Evolutionary conservation across 1,140 invertebrate genomes (phyloP), one percentile per base, ranked within the genome.

Genomic region (Drosophila bipectinata): DNA sequence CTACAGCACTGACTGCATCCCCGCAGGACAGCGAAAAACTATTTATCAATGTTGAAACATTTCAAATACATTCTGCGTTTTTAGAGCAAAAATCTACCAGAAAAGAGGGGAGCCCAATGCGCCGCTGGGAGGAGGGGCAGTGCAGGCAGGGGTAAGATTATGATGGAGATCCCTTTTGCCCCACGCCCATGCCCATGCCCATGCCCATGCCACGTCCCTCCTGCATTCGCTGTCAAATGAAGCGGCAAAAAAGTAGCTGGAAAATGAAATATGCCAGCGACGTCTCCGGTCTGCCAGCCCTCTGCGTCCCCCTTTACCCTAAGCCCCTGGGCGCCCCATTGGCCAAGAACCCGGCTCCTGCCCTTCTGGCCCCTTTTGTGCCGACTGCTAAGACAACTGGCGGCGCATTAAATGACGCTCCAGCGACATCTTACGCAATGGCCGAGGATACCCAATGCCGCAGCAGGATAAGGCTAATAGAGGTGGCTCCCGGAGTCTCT

Each of bases 1-100:
- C 51, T 48, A 32, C 26, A 45, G 28, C 49, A 49, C 47, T 37
- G 37, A 56, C 39, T 47, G 52, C 53, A 59, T 57, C 69, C 82
- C 73, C 77, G 56, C 45, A 81, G 82, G 82, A 79, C 68, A 77
- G 62, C 76, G 68, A 67, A 79, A 59, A 84, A 90, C 88, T 90
- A 90, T 90, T 90, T 90, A 90, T 90, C 88, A 90, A 90, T 90
- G 88, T 80, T 90, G 79, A 87, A 90, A 76, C 88, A 90, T 90
- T 90, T 87, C 81, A 90, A 78, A 90, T 87, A 84, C 84, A 89
- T 89, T 83, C 79, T 77, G 72, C 78, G 76, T 79, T 83, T 74
- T 72, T 77, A 62, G 66, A 74, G 68, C 82, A 41, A 28, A 28
- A 28, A 28, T 28, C 26, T 28, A 52, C 39, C 7, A 2, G n/a